phyloP scores from a whole-genome alignment of 2,113 vertebrate species.

The Lanius ludovicianus region DNA sequence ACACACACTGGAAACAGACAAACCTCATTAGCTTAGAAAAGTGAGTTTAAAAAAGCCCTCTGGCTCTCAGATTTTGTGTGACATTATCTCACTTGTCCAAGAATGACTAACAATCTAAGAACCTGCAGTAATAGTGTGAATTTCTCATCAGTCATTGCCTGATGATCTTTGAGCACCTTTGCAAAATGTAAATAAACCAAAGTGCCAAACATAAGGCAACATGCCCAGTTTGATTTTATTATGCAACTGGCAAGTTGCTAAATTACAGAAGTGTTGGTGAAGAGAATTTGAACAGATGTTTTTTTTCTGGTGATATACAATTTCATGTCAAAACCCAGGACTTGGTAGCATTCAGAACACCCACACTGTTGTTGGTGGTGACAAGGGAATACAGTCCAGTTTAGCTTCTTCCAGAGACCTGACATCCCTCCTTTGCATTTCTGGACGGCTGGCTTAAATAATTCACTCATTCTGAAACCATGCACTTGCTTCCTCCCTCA shows the following conservation, averaged over 20 bases:
- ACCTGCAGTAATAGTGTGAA: constrained; percentile 21
- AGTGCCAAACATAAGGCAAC: constrained; percentile 1
- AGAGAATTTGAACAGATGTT: neutral
- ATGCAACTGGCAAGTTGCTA: constrained; percentile 22
- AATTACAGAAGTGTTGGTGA: constrained; percentile 10
- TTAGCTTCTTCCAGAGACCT: neutral
- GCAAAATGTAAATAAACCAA: constrained; percentile 26
- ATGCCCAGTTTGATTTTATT: constrained; percentile 30
- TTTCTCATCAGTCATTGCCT: constrained; percentile 18
- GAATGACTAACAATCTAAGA: constrained; percentile 34
- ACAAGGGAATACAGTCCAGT: neutral
- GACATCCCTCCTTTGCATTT: neutral
- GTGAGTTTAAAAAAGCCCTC: neutral
- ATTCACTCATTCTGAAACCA: neutral
- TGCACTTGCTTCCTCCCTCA: neutral
- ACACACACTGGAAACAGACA: neutral
- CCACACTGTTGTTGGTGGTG: neutral
- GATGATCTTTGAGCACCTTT: neutral
- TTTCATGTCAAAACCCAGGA: neutral
- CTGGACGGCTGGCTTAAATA: neutral
- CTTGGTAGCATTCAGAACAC: neutral
- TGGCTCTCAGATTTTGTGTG: constrained; percentile 19
- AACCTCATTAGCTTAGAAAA: constrained; percentile 13
- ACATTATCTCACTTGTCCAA: constrained; percentile 23
- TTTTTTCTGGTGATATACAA: neutral